phyloP scores from a whole-genome alignment of 2,797 vertebrate species.

The Bradypodion ventrale region DNA sequence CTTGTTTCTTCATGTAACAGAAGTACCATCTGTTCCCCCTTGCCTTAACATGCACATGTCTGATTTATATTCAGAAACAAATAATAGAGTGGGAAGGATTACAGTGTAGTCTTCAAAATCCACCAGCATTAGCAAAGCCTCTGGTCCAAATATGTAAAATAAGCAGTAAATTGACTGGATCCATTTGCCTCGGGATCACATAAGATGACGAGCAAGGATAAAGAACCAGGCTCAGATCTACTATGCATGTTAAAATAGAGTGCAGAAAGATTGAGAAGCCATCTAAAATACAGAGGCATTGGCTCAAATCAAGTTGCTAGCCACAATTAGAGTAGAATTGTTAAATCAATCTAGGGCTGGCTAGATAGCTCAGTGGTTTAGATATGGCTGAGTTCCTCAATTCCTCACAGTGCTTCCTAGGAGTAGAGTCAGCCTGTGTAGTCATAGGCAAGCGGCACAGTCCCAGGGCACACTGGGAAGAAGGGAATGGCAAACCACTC shows the following conservation, averaged over 20 bases:
- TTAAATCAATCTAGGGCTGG: not conserved
- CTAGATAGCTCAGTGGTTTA: too few relatives aligned
- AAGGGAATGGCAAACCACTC: too few relatives aligned
- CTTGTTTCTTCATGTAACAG: conserved; percentile 64
- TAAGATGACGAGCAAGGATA: conserved; percentile 47
- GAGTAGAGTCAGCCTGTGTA: too few relatives aligned
- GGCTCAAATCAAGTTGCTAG: not conserved
- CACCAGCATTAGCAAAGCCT: conserved; percentile 41
- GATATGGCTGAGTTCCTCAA: too few relatives aligned
- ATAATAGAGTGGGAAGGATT: conserved; percentile 65
- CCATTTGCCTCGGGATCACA: conserved; percentile 39
- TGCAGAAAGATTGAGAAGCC: conserved; percentile 14
- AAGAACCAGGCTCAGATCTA: conserved; percentile 26
- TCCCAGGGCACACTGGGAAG: too few relatives aligned
- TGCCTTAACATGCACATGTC: conserved; percentile 58
- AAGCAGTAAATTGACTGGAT: conserved; percentile 38
- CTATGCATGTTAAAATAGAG: not conserved
- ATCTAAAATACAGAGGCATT: conserved; percentile 21
- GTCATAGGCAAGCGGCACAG: too few relatives aligned
- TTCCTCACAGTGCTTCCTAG: too few relatives aligned
- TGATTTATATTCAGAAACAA: conserved; percentile 70
- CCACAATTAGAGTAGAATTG: too few relatives aligned
- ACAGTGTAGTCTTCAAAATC: conserved; percentile 58
- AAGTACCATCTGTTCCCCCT: conserved; percentile 77
- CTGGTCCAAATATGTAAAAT: conserved; percentile 52